Conservation (phyloP, 1,140 invertebrate genomes). For the Hyposmocoma kahamanoa region DNA sequence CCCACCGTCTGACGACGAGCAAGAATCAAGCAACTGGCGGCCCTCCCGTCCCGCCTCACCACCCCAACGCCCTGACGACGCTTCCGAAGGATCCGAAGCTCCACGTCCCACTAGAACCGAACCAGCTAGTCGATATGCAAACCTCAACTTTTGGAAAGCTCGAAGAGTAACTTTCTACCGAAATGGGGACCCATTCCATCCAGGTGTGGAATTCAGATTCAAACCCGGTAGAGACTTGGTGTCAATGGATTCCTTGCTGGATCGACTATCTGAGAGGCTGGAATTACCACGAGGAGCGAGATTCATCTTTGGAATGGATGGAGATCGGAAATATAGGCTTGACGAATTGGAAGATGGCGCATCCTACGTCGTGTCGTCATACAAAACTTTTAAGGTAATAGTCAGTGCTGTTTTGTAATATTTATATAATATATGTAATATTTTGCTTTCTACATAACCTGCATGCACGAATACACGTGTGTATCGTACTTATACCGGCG, state of each 20-base stretch:
- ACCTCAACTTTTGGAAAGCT: slow-evolving; percentile 90
- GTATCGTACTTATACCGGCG: too few species aligned
- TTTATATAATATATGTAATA: too few species aligned
- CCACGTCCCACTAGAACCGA: slow-evolving; percentile 41
- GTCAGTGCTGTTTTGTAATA: too few species aligned
- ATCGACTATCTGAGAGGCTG: slow-evolving; percentile 87
- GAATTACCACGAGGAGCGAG: slow-evolving; percentile 88
- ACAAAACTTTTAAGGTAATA: slow-evolving; percentile 94
- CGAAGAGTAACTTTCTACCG: slow-evolving; percentile 91
- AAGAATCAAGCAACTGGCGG: slow-evolving; percentile 54
- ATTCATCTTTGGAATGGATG: slow-evolving; percentile 94
- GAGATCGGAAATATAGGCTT: slow-evolving; percentile 85
- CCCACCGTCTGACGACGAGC: slow-evolving; percentile 52
- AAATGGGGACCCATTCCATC: slow-evolving; percentile 94
- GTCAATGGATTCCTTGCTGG: slow-evolving; percentile 89
- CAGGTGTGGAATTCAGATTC: slow-evolving; percentile 91
- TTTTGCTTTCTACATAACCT: too few species aligned
- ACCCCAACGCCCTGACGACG: slow-evolving; percentile 51
- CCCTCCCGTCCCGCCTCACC: slow-evolving; percentile 61
- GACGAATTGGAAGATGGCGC: slow-evolving; percentile 92
- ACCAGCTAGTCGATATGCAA: slow-evolving; percentile 80
- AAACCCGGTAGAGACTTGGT: slow-evolving; percentile 90
- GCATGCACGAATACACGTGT: too few species aligned
- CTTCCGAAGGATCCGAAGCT: slow-evolving; percentile 60
- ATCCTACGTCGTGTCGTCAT: slow-evolving; percentile 93